Evolutionary conservation across 2,113 vertebrate species (phyloP).

Genomic region (Poicephalus gulielmi): DNA sequence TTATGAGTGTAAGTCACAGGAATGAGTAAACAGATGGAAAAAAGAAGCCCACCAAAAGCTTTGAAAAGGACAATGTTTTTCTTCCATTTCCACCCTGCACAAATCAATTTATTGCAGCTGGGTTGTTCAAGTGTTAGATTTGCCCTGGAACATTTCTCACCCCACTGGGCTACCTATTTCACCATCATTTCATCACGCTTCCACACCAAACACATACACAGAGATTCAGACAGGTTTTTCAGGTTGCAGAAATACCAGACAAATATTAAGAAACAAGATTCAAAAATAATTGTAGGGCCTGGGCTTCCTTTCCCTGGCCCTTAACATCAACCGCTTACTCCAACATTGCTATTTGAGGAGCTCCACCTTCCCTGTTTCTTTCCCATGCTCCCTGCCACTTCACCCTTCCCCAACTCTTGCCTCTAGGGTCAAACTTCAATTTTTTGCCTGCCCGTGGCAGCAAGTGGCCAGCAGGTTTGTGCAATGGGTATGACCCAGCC

Average conservation of each 20-base stretch:
- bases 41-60: not conserved
- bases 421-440: not conserved
- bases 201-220: not conserved
- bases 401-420: not conserved
- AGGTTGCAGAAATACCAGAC: not conserved
- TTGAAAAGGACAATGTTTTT: not conserved
- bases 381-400: not conserved
- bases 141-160: not conserved
- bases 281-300: not conserved
- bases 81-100: not conserved
- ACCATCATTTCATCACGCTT: not conserved
- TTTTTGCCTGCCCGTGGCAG: not conserved
- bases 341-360: not conserved
- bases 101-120: not conserved
- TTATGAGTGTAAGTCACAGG: fast-evolving
- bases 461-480: not conserved
- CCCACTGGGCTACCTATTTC: not conserved
- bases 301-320: not conserved
- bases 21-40: not conserved
- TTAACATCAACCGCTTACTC: fast-evolving
- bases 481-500: not conserved
- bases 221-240: not conserved
- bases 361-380: not conserved
- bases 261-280: not conserved
- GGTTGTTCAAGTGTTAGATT: conserved; percentile 3